A percentile compares a stretch with the other conserved stretches of the same genome.
phyloP scores from a whole-genome alignment of 2,113 vertebrate genomes.

The Semicossyphus pulcher region DNA sequence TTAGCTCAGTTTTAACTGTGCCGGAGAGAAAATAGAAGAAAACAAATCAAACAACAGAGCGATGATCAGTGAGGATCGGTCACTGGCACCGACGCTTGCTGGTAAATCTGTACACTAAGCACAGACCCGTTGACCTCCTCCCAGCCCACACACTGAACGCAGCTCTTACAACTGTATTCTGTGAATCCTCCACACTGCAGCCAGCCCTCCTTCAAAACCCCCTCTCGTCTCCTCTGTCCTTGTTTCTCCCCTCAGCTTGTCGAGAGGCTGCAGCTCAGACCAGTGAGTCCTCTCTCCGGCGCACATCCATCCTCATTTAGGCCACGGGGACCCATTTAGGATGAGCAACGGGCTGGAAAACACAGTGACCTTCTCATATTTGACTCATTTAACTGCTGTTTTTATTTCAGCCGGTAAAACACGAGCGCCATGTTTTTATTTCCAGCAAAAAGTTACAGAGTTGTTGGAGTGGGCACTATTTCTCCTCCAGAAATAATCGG shows the following conservation, averaged over 20 bases:
- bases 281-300: constrained; percentile 59
- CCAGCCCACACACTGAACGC: constrained; percentile 28
- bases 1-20: constrained; percentile 13
- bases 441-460: constrained; percentile 24
- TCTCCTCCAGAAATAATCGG: constrained; percentile 13
- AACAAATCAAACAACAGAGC: constrained; percentile 20
- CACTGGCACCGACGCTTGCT: constrained; percentile 15
- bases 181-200: constrained; percentile 43
- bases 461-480: not conserved
- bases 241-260: constrained; percentile 39
- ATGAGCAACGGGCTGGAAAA: constrained; percentile 74
- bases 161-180: constrained; percentile 26
- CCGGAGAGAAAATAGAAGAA: not conserved
- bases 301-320: constrained; percentile 77
- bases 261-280: constrained; percentile 49
- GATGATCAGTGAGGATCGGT: constrained; percentile 37
- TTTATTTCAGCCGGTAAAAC: constrained; percentile 56
- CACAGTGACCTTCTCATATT: constrained; percentile 77
- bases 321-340: constrained; percentile 65
- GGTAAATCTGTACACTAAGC: constrained; percentile 40
- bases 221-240: constrained; percentile 54
- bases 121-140: constrained; percentile 38
- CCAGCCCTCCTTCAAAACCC: constrained; percentile 39
- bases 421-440: constrained; percentile 36
- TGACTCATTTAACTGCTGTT: constrained; percentile 70